These are phyloP conservation scores for Folsomia candida DNA, from an alignment of 2,888 invertebrate species.

Conservation along the genomic window DNA sequence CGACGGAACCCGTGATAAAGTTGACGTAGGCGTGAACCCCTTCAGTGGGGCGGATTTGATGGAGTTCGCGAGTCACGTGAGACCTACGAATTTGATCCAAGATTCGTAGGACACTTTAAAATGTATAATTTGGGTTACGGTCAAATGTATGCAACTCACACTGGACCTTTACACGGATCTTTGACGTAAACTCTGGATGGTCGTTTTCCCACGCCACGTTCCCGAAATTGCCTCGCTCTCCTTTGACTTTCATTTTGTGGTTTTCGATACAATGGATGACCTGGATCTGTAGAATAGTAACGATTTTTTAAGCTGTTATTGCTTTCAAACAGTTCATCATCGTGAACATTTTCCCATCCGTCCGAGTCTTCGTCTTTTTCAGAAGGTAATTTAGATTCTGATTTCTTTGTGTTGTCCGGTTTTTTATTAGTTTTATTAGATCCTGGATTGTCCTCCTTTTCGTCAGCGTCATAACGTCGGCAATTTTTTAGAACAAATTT, in stretches of 20 bases:
- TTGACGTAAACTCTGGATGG: slow-evolving; percentile 22
- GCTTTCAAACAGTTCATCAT: not conserved
- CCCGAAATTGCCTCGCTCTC: slow-evolving; percentile 24
- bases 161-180: slow-evolving; percentile 30
- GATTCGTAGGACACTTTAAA: too few relatives aligned
- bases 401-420: slow-evolving; percentile 13
- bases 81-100: slow-evolving; percentile 12
- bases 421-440: not conserved
- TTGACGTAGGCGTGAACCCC: slow-evolving; percentile 38
- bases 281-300: slow-evolving; percentile 2
- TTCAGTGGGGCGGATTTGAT: slow-evolving; percentile 27
- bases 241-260: slow-evolving; percentile 17
- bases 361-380: slow-evolving; percentile 10
- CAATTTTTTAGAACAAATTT: not conserved
- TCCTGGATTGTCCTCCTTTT: not conserved
- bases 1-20: slow-evolving; percentile 28
- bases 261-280: slow-evolving; percentile 26
- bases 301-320: not conserved
- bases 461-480: not conserved
- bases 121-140: not conserved
- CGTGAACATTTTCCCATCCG: slow-evolving; percentile 10
- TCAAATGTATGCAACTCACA: slow-evolving; percentile 14
- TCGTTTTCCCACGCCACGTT: slow-evolving; percentile 30
- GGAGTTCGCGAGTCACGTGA: slow-evolving; percentile 21
- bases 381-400: not conserved